Conservation (phyloP, 2,888 invertebrate species). For the Drymonia ruficornis region DNA sequence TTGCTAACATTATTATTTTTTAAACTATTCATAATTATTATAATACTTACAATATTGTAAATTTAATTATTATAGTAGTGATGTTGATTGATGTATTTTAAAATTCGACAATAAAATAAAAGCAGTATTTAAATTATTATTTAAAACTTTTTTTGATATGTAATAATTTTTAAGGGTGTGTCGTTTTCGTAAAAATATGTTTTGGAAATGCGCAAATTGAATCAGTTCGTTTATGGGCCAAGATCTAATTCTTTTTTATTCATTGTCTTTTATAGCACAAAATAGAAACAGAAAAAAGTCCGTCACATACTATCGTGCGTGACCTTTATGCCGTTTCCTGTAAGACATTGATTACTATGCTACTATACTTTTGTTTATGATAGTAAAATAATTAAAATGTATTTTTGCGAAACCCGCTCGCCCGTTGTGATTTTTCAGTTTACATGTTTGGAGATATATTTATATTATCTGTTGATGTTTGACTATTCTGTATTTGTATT, state of each 20-base stretch:
- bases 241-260: no score
- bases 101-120: conserved; percentile 80
- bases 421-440: conserved; percentile 36
- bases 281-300: no score
- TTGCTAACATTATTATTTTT: conserved; percentile 26
- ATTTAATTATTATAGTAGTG: conserved; percentile 44
- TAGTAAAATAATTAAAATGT: background rate
- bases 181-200: conserved; percentile 16
- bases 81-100: conserved; percentile 65
- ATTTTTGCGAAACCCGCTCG: conserved; percentile 32
- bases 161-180: conserved; percentile 29
- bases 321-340: no score
- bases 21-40: conserved; percentile 26
- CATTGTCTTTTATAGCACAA: no score
- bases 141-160: conserved; percentile 40
- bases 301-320: no score
- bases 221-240: background rate
- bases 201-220: conserved; percentile 1
- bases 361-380: no score
- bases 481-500: conserved; percentile 74
- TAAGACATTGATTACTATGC: no score
- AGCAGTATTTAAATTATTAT: conserved; percentile 82
- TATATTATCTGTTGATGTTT: conserved; percentile 80
- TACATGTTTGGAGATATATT: conserved; percentile 72
- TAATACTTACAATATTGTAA: conserved; percentile 42